These are phyloP conservation scores for Pyrocoelia pectoralis DNA, from an alignment of 2,888 invertebrate species.

Conservation along the genomic window DNA sequence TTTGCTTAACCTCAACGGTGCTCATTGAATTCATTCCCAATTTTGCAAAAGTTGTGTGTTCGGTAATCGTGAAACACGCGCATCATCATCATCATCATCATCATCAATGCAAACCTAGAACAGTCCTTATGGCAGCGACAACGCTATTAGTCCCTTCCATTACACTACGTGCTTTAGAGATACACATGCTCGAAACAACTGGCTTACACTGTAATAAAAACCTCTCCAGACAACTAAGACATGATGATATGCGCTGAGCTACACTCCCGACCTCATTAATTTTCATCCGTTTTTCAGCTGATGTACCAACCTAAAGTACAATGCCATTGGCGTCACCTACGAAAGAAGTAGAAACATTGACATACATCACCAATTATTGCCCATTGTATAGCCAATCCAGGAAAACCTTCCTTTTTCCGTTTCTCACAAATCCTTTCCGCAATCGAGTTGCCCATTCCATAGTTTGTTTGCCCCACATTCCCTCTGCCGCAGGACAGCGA, in stretches of 20 bases:
- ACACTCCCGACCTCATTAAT: constrained; percentile 6
- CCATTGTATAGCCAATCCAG: constrained; percentile 90
- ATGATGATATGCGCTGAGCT: constrained; percentile 68
- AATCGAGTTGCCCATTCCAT: constrained; percentile 88
- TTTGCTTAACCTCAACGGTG: neutral
- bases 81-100: neutral
- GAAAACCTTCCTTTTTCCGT: constrained; percentile 72
- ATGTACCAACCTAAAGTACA: constrained; percentile 68
- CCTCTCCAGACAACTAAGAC: constrained; percentile 69
- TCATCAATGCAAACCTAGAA: neutral
- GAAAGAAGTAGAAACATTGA: constrained; percentile 55
- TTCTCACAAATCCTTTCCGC: constrained; percentile 89
- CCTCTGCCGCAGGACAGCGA: constrained; percentile 94
- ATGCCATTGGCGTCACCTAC: too few relatives aligned
- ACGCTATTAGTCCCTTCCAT: constrained; percentile 63
- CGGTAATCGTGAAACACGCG: constrained; percentile 63
- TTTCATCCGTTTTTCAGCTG: constrained; percentile 61
- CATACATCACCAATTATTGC: constrained; percentile 91
- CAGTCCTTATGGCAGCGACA: constrained; percentile 75
- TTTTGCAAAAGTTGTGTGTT: constrained; percentile 81
- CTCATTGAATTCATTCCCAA: constrained; percentile 85
- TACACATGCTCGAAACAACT: constrained; percentile 84
- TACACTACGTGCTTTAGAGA: constrained; percentile 84
- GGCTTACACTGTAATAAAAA: constrained; percentile 73
- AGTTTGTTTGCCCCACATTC: constrained; percentile 90